Percentiles rank a stretch among this genome's conserved stretches.
These are phyloP conservation scores for Willowsia nigromaculata DNA, from an alignment of 2,888 invertebrate genomes.

Conservation along the genomic window DNA sequence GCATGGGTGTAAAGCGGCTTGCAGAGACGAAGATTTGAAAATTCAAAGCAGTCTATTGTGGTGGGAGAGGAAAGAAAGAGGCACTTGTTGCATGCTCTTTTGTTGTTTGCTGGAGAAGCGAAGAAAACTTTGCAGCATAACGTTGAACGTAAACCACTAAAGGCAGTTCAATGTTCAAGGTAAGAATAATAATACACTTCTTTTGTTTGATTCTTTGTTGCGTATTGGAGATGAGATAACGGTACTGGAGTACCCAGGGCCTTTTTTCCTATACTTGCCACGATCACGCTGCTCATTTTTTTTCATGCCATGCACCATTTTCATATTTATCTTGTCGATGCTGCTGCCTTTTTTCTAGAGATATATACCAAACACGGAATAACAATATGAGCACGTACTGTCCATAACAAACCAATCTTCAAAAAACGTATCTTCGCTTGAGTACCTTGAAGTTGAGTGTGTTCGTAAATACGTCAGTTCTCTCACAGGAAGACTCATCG, in stretches of 20 bases:
- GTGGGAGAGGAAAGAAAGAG: not conserved
- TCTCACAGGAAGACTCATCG: constrained; percentile 4
- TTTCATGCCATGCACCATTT: not conserved
- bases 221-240: not conserved
- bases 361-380: not conserved
- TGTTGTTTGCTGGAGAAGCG: not conserved
- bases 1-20: too few species aligned
- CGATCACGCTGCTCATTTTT: constrained; percentile 16
- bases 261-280: not conserved
- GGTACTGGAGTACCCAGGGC: constrained; percentile 32
- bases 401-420: not conserved
- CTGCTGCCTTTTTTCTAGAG: not conserved
- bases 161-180: constrained; percentile 44
- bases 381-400: constrained; percentile 21
- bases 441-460: constrained; percentile 8
- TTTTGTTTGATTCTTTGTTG: not conserved
- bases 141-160: not conserved
- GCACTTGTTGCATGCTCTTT: constrained; percentile 28
- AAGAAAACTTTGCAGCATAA: not conserved
- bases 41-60: not conserved
- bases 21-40: not conserved
- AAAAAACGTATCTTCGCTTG: not conserved
- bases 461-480: not conserved
- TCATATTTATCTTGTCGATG: not conserved
- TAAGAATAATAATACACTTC: not conserved